Base-by-base conservation (phyloP, 1,140 invertebrate genomes). In the Scaptomyza graminum region DNA sequence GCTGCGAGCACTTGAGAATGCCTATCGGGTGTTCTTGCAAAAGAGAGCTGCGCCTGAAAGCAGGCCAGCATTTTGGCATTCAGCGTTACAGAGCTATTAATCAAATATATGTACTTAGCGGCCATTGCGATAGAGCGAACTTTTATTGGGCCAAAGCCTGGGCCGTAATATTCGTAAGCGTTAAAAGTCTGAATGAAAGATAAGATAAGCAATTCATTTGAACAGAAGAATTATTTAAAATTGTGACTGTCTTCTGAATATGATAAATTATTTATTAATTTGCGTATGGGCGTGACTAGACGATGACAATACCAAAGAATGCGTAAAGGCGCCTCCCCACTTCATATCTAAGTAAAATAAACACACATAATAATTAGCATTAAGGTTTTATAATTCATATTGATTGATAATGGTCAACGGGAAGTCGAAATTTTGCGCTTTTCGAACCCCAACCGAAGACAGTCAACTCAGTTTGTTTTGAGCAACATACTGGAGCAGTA, bases 371-470 rank as follows among this genome's bases (percentile, higher is more conserved):
- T 85, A 81, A 85, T 85, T 85, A 85, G 82, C 82, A 85, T 85
- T 85, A 87, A 67, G 67, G 82, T 87, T 75, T 85, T 85, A 85
- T 85, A 85, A 88, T 87, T 66, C 83, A 85, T 85, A 72, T 85
- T 85, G 82, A 85, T 87, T 78, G 82, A 85, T 85, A 87, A 62
- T 15, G 18, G 37, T 12, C 62, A 71, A 81, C 75, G 75, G 69
- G 57, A 65, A 70, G 60, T 68, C 61, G 37, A 13, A 59, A 34
- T 34, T 13, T 43, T 18, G 18, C 62, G 25, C 9, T 25, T 9
- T 12, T 13, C 43, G 60, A 2, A 43, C 37, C 22, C 22, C 1
- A 59, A 34, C 51, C n/a, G 0, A 54, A 31, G 31, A 11, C 43
- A 56, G 43, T 43, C 37, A 22, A 9, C 39, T 56, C 68, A 84